These are phyloP conservation scores for Thalassaphorura encarpata DNA, from an alignment of 1,140 invertebrate genomes.

Conservation along the genomic window DNA sequence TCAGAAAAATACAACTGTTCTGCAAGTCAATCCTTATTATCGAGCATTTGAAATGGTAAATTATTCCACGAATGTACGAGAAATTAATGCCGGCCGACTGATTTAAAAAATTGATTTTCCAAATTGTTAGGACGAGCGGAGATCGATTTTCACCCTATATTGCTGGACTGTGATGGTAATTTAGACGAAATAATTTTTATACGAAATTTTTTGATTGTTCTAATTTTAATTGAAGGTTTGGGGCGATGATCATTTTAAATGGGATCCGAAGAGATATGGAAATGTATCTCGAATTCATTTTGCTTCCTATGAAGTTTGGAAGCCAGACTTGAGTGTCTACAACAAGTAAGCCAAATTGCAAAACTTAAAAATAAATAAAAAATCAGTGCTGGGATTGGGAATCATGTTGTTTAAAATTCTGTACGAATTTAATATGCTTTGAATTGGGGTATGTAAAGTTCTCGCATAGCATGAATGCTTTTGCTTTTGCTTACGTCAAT, in stretches of 20 bases:
- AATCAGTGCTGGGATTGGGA: background rate
- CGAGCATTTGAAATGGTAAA: conserved; percentile 31
- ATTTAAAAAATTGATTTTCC: conserved; percentile 6
- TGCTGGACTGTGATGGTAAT: conserved; percentile 29
- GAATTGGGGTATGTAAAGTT: too few relatives aligned
- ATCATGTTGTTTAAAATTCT: too few relatives aligned
- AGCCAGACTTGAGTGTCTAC: conserved; percentile 40
- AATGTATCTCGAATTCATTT: conserved; percentile 37
- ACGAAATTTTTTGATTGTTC: background rate
- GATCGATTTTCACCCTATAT: conserved; percentile 21
- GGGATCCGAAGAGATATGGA: conserved; percentile 37
- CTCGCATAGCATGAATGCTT: too few relatives aligned
- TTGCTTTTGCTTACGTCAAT: too few relatives aligned
- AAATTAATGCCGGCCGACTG: background rate
- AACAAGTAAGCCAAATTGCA: conserved; percentile 38
- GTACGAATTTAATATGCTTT: too few relatives aligned
- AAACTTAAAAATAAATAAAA: background rate
- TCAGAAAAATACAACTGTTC: conserved; percentile 19
- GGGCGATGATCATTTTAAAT: conserved; percentile 38
- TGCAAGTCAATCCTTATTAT: conserved; percentile 14
- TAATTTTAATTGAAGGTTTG: conserved; percentile 28
- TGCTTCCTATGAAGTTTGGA: conserved; percentile 38
- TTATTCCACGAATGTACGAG: background rate
- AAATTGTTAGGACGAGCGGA: conserved; percentile 21
- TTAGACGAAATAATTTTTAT: background rate